Evolutionary conservation across 2,113 vertebrate genomes (phyloP).

Genomic region (Actenoides hombroni): DNA sequence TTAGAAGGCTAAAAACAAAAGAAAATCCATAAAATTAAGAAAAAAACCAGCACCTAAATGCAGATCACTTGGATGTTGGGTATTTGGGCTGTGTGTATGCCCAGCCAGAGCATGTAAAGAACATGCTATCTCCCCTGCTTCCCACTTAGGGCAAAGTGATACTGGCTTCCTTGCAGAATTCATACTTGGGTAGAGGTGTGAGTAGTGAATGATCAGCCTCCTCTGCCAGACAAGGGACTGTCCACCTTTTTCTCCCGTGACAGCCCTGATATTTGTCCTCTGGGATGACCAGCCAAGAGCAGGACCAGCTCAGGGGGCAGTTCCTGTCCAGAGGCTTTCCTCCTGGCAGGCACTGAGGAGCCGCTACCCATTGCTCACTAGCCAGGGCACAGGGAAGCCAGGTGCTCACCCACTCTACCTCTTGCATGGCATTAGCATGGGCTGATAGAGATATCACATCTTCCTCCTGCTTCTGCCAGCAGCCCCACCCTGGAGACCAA

Average conservation of each 20-base stretch:
- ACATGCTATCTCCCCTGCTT: neutral
- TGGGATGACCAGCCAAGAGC: neutral
- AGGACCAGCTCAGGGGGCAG: neutral
- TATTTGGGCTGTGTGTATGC: rapidly evolving
- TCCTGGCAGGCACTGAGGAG: neutral
- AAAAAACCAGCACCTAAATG: neutral
- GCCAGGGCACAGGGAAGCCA: rapidly evolving
- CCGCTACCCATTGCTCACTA: neutral
- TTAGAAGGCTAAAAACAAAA: neutral
- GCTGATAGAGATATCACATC: neutral
- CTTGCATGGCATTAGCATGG: neutral
- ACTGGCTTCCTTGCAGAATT: neutral
- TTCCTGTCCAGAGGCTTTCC: neutral
- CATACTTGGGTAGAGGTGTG: neutral
- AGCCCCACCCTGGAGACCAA: neutral
- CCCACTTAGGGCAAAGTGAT: neutral
- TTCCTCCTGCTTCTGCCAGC: neutral
- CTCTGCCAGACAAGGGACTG: neutral
- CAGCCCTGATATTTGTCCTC: rapidly evolving
- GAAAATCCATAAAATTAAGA: neutral
- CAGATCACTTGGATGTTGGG: neutral
- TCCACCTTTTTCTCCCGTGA: neutral
- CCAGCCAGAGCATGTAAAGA: neutral
- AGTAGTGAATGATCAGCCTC: neutral
- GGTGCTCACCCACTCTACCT: rapidly evolving